Percentiles rank a stretch among this genome's conserved stretches.
phyloP scores from a whole-genome alignment of 2,888 invertebrate species.

The Silvanus unidentatus region DNA sequence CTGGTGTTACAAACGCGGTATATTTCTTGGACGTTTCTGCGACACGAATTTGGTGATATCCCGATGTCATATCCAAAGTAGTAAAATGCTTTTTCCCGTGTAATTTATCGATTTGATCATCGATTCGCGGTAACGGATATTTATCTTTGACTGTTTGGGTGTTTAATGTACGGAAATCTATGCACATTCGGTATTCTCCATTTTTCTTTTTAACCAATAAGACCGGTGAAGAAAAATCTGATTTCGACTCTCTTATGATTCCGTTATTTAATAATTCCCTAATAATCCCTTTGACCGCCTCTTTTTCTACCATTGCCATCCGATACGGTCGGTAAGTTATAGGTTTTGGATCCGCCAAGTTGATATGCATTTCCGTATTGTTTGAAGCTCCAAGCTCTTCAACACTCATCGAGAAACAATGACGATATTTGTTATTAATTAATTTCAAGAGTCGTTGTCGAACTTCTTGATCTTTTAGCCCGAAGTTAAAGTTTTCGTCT shows the following conservation, averaged over 20 bases:
- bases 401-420: not conserved
- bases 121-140: slow-evolving; percentile 32
- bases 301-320: not conserved
- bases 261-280: not conserved
- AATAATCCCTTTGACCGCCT: not conserved
- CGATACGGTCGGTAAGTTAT: slow-evolving; percentile 1
- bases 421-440: not conserved
- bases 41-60: slow-evolving; percentile 33
- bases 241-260: not conserved
- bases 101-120: slow-evolving; percentile 29
- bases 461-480: not conserved
- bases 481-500: not conserved
- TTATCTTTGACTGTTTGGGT: slow-evolving; percentile 27
- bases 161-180: slow-evolving; percentile 33
- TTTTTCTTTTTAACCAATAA: slow-evolving; percentile 20
- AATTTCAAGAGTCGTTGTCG: not conserved
- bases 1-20: slow-evolving; percentile 33
- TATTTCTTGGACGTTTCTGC: slow-evolving; percentile 23
- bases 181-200: slow-evolving; percentile 23
- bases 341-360: not conserved
- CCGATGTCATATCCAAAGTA: slow-evolving; percentile 28
- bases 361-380: not conserved
- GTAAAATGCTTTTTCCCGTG: slow-evolving; percentile 26
- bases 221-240: slow-evolving; percentile 11
- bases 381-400: not conserved